phyloP scores from a whole-genome alignment of 2,113 vertebrate species.

The Ceyx margarethae region DNA sequence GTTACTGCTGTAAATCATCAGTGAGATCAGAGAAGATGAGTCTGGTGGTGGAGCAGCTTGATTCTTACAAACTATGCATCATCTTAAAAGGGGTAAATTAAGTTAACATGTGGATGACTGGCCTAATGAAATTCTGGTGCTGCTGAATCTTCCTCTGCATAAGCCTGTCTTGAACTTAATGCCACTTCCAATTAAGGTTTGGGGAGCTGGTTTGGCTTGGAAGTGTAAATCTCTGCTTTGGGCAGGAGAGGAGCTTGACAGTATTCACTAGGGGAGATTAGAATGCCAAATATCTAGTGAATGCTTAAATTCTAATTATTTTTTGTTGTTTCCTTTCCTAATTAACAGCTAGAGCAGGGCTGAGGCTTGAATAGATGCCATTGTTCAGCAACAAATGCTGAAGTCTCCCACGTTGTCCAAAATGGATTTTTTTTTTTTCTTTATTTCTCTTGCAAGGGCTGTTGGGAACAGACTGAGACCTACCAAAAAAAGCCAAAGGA shows the following conservation, averaged over 20 bases:
- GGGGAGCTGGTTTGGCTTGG: background rate
- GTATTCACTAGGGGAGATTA: background rate
- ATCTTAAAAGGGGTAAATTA: background rate
- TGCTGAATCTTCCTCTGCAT: background rate
- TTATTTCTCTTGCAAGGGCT: background rate
- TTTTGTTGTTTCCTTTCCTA: slow-evolving; percentile 7
- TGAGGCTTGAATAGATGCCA: background rate
- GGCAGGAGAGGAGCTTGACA: background rate
- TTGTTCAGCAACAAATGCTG: background rate
- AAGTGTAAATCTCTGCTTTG: slow-evolving; percentile 21
- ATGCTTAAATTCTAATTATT: background rate
- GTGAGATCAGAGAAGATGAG: background rate
- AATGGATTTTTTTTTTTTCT: background rate
- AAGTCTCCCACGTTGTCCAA: background rate
- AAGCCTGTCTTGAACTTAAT: background rate
- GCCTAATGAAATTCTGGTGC: slow-evolving; percentile 5
- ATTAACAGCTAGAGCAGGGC: background rate
- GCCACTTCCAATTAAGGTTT: slow-evolving; percentile 7
- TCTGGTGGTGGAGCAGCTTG: background rate
- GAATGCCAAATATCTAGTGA: slow-evolving; percentile 1
- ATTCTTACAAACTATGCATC: background rate
- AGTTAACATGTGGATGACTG: background rate
- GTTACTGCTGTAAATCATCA: background rate
- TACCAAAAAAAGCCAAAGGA: background rate
- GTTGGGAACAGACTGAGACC: background rate